Evolutionary conservation across 2,888 invertebrate genomes (phyloP).

Genomic region (Hyppa rectilinea): DNA sequence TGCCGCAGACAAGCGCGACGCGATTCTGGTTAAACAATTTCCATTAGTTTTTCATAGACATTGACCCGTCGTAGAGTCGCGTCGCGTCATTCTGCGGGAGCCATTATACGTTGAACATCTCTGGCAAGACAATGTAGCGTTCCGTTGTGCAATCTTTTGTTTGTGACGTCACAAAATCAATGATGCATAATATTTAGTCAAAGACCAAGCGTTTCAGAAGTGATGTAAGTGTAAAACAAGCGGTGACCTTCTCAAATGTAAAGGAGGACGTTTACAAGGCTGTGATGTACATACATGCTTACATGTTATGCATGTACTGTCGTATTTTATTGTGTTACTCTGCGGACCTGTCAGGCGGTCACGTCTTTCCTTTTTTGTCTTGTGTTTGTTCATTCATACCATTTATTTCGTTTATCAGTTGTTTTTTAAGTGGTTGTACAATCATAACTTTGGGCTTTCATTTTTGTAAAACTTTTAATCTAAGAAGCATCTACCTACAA

Average conservation of each 20-base stretch:
- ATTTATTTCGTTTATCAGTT: slow-evolving; percentile 50
- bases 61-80: no score
- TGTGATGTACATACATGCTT: slow-evolving; percentile 36
- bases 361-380: slow-evolving; percentile 40
- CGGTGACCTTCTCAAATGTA: slow-evolving; percentile 65
- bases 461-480: slow-evolving; percentile 13
- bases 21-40: no score
- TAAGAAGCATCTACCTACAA: not conserved
- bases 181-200: slow-evolving; percentile 62
- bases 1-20: no score
- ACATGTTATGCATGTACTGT: slow-evolving; percentile 37
- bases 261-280: slow-evolving; percentile 63
- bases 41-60: no score
- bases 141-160: slow-evolving; percentile 54
- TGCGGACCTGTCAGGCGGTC: slow-evolving; percentile 34
- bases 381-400: slow-evolving; percentile 56
- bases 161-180: slow-evolving; percentile 59
- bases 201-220: slow-evolving; percentile 61
- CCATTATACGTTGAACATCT: slow-evolving; percentile 32
- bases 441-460: slow-evolving; percentile 29
- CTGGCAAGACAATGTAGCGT: slow-evolving; percentile 38
- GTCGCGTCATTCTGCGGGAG: no score
- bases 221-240: slow-evolving; percentile 68
- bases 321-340: slow-evolving; percentile 56
- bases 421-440: slow-evolving; percentile 26